Evolutionary conservation across 1,140 invertebrate species (phyloP), one percentile per base, ranked within the genome.

Genomic region (Ostrea denselamellosa): DNA sequence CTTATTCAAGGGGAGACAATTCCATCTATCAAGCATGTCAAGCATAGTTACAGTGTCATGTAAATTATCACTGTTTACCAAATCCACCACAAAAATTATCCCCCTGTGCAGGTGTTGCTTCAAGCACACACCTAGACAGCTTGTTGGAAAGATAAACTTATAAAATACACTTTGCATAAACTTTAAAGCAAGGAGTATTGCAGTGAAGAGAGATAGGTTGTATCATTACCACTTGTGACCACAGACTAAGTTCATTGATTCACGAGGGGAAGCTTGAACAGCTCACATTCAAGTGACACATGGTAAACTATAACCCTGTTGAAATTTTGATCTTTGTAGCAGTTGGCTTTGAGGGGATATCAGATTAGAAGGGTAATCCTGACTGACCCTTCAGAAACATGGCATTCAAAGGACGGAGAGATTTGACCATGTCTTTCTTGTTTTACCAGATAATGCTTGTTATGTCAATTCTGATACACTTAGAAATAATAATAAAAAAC

Each of bases 51-150:
- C 68, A 28, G 68, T 77, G 68, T 77, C 68, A 34, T 25, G 68
- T 77, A 77, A 77, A 77, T 77, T 77, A 77, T 77, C 25, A 34
- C 68, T 77, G 68, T 77, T 77, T 77, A 77, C 28, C 28, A 77
- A 77, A 77, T 25, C 25, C 68, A 17, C 68, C 68, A 34, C 28
- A 34, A 34, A 25, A 28, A 77, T 77, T 77, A 77, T 25, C 68
- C 28, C 10, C 68, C 7, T 77, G 25, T 77, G 25, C 68, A 77
- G 68, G 68, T 77, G 68, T 77, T 77, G 14, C 68, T 28, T 34
- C 68, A 77, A 77, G 28, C 68, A 77, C 17, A 77, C 5, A 77
- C 25, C 22, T 77, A 77, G 68, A 44, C 8, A 77, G 25, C 68
- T 77, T 77, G 68, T 77, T 28, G 28, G 28, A 77, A 77, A 77